phyloP scores from a whole-genome alignment of 2,113 vertebrate genomes.

The Dromas ardeola region DNA sequence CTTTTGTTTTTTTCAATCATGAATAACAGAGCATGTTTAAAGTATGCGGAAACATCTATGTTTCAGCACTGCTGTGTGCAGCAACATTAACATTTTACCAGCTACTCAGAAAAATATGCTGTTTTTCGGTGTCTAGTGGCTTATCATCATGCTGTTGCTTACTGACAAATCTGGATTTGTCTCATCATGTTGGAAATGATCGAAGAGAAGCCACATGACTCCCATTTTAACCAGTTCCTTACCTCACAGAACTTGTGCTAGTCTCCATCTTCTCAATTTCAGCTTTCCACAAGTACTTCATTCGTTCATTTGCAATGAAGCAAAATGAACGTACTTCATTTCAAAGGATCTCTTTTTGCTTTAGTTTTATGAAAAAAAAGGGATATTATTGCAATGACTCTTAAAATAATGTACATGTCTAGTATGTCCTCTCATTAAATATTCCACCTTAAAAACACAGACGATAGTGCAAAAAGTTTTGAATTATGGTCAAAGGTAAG shows the following conservation, averaged over 20 bases:
- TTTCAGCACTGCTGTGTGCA: background rate
- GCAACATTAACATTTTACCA: background rate
- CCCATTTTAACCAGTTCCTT: background rate
- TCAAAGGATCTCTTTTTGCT: background rate
- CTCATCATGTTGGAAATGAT: background rate
- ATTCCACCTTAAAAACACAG: background rate
- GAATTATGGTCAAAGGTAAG: background rate
- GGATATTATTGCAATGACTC: background rate
- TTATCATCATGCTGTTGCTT: background rate
- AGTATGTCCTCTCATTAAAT: background rate
- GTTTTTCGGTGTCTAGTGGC: background rate
- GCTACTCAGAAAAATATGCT: background rate
- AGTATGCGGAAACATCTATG: background rate
- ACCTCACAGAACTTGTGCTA: background rate
- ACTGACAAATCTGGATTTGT: background rate
- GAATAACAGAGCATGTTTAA: background rate
- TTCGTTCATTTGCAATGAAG: background rate
- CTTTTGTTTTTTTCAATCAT: background rate
- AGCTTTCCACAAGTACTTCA: background rate
- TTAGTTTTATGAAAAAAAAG: background rate
- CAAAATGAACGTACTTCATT: background rate
- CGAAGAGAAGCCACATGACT: background rate
- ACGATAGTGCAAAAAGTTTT: background rate
- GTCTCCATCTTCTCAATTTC: background rate
- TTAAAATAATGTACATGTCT: background rate